Evolutionary conservation across 2,888 invertebrate species (phyloP).

Genomic region (Adelognathus sp.): DNA sequence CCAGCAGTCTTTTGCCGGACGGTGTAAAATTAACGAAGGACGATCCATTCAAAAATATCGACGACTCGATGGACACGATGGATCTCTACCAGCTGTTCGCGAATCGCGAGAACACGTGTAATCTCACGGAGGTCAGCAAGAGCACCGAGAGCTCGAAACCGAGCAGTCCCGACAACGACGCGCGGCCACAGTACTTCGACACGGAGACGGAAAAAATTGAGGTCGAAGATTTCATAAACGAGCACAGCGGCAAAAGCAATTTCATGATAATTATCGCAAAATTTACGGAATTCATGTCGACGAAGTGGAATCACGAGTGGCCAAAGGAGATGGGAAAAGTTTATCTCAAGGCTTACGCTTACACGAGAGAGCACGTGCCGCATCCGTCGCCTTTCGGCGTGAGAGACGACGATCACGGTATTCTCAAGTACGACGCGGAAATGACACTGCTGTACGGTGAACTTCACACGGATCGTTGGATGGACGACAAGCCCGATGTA

Average conservation of each 20-base stretch:
- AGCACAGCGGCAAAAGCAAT: constrained; percentile 80
- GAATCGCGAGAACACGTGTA: constrained; percentile 77
- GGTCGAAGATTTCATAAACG: constrained; percentile 85
- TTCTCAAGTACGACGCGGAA: constrained; percentile 81
- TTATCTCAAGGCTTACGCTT: constrained; percentile 85
- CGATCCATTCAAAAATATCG: constrained; percentile 79
- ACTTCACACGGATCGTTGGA: constrained; percentile 80
- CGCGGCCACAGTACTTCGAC: constrained; percentile 84
- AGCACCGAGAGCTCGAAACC: constrained; percentile 76
- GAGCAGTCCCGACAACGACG: constrained; percentile 67
- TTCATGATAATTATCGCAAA: constrained; percentile 84
- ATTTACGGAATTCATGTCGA: constrained; percentile 83
- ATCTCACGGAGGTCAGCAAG: constrained; percentile 67
- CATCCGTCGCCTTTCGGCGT: constrained; percentile 81
- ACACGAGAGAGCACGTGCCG: constrained; percentile 83
- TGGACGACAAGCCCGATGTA: constrained; percentile 72
- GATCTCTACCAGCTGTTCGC: constrained; percentile 85
- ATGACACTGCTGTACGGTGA: constrained; percentile 83
- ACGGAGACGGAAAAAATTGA: constrained; percentile 85
- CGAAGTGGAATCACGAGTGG: constrained; percentile 86
- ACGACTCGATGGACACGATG: constrained; percentile 85
- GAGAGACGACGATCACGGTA: constrained; percentile 78
- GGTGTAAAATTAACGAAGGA: constrained; percentile 80
- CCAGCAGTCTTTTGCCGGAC: constrained; percentile 82
- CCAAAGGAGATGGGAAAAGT: constrained; percentile 84